Conservation (phyloP, 1,140 invertebrate genomes). For the Harpegnathos saltator region DNA sequence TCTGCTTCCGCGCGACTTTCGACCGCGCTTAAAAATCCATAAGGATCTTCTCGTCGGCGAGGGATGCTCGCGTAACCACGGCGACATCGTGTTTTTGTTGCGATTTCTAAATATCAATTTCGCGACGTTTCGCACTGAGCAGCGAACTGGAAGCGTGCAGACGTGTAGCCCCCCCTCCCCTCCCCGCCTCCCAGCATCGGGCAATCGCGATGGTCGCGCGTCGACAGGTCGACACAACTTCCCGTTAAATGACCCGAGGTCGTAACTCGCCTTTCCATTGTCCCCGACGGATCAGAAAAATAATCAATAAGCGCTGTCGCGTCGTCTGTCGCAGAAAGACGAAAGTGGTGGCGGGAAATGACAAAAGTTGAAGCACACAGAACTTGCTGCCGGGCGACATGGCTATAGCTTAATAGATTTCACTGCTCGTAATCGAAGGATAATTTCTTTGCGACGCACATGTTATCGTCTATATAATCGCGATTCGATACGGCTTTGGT, state of each 20-base stretch:
- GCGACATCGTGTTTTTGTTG: background rate
- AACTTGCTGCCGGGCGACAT: slow-evolving; percentile 32
- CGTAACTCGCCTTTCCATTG: slow-evolving; percentile 49
- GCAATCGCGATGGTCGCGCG: slow-evolving; percentile 39
- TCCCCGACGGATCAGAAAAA: slow-evolving; percentile 27
- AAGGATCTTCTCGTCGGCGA: background rate
- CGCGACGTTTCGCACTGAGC: background rate
- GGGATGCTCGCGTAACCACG: background rate
- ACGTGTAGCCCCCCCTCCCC: too few species aligned
- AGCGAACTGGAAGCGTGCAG: slow-evolving; percentile 40
- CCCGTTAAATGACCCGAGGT: slow-evolving; percentile 28
- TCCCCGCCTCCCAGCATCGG: slow-evolving; percentile 17
- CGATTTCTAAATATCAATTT: slow-evolving; percentile 35
- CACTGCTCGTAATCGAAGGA: slow-evolving; percentile 55
- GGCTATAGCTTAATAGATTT: slow-evolving; percentile 45
- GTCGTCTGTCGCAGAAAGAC: slow-evolving; percentile 14
- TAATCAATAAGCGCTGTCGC: slow-evolving; percentile 30
- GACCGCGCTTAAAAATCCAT: background rate
- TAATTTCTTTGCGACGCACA: slow-evolving; percentile 57
- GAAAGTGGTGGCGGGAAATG: slow-evolving; percentile 28
- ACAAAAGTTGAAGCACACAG: slow-evolving; percentile 19
- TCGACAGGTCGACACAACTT: slow-evolving; percentile 51
- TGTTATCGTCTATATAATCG: slow-evolving; percentile 35
- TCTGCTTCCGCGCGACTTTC: background rate
- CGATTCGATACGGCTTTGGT: slow-evolving; percentile 40